phyloP scores from a whole-genome alignment of 2,888 invertebrate species.

The Phania funesta region DNA sequence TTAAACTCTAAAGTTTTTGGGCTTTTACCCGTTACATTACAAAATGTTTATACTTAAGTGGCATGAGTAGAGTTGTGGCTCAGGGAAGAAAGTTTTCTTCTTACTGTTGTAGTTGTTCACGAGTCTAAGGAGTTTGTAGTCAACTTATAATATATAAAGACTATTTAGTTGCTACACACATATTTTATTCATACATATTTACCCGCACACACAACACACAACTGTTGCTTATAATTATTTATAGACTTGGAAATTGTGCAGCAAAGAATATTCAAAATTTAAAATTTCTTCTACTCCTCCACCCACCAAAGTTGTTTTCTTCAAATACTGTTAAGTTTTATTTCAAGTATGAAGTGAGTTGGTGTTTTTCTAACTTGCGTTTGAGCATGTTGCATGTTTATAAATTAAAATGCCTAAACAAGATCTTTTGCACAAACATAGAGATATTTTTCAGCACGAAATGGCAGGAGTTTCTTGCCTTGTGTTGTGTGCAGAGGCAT shows the following conservation, averaged over 20 bases:
- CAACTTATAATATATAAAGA: slow-evolving; percentile 48
- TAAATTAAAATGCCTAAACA: slow-evolving; percentile 60
- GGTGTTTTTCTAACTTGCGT: slow-evolving; percentile 15
- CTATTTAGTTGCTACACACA: slow-evolving; percentile 37
- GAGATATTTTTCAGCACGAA: not conserved
- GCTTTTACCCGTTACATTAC: slow-evolving; percentile 5
- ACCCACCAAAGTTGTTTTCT: not conserved
- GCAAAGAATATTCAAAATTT: slow-evolving; percentile 42
- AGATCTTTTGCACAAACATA: slow-evolving; percentile 44
- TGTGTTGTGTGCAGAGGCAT: not conserved
- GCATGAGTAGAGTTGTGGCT: not conserved
- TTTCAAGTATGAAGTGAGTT: not conserved
- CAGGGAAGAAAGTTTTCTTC: slow-evolving; percentile 41
- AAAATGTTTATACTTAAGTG: slow-evolving; percentile 13
- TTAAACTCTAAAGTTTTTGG: slow-evolving; percentile 34
- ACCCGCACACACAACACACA: slow-evolving; percentile 72
- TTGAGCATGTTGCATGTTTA: slow-evolving; percentile 34
- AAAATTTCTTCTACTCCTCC: not conserved
- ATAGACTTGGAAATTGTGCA: slow-evolving; percentile 24
- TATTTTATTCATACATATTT: slow-evolving; percentile 65
- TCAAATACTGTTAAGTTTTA: not conserved
- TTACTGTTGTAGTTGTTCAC: slow-evolving; percentile 8
- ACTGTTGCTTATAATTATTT: slow-evolving; percentile 75
- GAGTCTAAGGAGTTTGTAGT: slow-evolving; percentile 38
- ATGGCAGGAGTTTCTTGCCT: not conserved